Conservation (phyloP, 30 jellyfish, hydroid and myxozoan species). For the Chironex yamaguchii region DNA sequence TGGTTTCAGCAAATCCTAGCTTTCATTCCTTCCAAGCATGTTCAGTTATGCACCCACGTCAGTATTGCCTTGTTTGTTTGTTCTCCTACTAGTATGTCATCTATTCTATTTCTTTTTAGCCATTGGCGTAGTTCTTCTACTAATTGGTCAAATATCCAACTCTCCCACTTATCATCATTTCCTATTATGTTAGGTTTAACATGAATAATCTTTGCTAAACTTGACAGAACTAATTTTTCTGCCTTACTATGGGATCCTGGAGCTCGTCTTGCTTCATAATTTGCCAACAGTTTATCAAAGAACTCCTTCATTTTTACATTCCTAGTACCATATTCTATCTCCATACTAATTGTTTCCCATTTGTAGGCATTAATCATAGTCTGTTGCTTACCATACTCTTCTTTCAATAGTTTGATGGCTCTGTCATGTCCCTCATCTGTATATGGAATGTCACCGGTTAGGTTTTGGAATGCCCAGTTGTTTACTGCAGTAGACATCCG, state of each 20-base stretch:
- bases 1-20: too few species aligned
- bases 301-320: constrained; percentile 44
- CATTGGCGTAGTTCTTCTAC: too few species aligned
- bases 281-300: constrained; percentile 29
- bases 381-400: constrained; percentile 44
- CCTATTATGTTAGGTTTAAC: too few species aligned
- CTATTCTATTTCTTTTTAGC: too few species aligned
- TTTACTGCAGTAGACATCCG: constrained; percentile 20
- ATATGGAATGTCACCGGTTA: constrained; percentile 40
- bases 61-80: constrained; percentile 1
- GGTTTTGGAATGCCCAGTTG: constrained; percentile 41
- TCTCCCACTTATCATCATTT: too few species aligned
- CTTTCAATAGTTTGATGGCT: constrained; percentile 47
- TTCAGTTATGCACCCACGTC: too few species aligned
- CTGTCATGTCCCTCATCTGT: constrained; percentile 57
- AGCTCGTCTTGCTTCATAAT: constrained; percentile 51
- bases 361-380: constrained; percentile 56
- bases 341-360: constrained; percentile 22
- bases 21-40: too few species aligned
- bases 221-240: too few species aligned
- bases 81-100: too few species aligned
- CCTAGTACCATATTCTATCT: constrained; percentile 7
- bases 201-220: too few species aligned
- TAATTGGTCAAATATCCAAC: too few species aligned
- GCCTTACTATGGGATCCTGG: too few species aligned